Evolutionary conservation across 2,797 vertebrate genomes (phyloP), one percentile per base, ranked within the genome.

Genomic region (Sebastes variabilis): DNA sequence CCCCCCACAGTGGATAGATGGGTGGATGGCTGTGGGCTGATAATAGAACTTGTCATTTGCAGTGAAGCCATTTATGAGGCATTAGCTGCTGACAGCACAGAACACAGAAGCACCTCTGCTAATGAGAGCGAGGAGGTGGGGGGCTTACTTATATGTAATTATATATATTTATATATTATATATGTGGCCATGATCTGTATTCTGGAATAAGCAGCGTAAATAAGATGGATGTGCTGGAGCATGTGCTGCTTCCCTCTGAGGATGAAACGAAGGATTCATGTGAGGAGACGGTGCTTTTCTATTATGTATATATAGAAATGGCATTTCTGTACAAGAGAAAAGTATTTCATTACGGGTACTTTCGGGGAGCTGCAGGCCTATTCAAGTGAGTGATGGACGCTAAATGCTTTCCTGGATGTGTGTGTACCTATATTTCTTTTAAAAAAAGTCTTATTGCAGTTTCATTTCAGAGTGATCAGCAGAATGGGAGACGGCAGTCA

Each of bases 401-500:
- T 67, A 78, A 89, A 84, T 64, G 1, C 9, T 78, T 84, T 68
- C 71, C 74, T 74, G 29, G 34, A 64, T 54, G 32, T 75, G 58
- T 78, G 66, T 84, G 77, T 79, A 83, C 60, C 30, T 87, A 86
- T 80, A 78, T 86, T 81, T 74, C 25, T 42, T 79, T 76, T 66
- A 81, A 81, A 80, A 83, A 70, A 83, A 71, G 6, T 74, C 55
- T 81, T 64, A 76, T 66, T 70, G 71, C 77, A 74, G 58, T 83
- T 92, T 89, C 65, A 88, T 92, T 91, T 88, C 71, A 80, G 80
- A 79, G 66, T 88, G 79, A 93, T 90, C 89, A 90, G 88, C 85
- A 89, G 72, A 89, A 89, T 81, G 34, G 81, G 74, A 85, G 75
- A 76, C 3, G 66, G 85, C 84, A 86, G 80, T 89, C 82, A 68